phyloP scores from a whole-genome alignment of 1,140 invertebrate genomes.

The Drosophila ohnishii region DNA sequence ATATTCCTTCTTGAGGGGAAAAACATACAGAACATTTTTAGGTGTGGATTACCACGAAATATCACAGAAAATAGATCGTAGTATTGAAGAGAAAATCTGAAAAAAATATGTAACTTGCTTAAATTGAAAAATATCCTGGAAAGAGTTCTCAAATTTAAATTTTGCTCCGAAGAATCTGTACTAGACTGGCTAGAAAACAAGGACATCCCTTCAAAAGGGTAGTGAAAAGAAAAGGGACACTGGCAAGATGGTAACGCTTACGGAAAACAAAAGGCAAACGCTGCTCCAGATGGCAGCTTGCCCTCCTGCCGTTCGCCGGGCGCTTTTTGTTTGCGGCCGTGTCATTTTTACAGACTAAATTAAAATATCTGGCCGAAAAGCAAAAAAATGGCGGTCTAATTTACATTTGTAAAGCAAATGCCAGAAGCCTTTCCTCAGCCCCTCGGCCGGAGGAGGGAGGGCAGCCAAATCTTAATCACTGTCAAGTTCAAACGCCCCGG shows the following conservation, averaged over 20 bases:
- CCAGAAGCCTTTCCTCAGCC: constrained; percentile 64
- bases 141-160: neutral
- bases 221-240: constrained; percentile 21
- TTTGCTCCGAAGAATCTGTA: too few species aligned
- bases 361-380: constrained; percentile 69
- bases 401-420: constrained; percentile 80
- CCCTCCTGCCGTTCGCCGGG: constrained; percentile 33
- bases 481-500: constrained; percentile 79
- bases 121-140: neutral
- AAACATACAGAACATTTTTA: neutral
- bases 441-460: constrained; percentile 15
- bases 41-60: neutral
- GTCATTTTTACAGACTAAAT: constrained; percentile 81
- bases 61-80: neutral
- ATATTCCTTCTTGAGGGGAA: neutral
- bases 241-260: constrained; percentile 54
- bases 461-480: constrained; percentile 79
- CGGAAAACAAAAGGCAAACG: constrained; percentile 71
- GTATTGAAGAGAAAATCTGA: neutral
- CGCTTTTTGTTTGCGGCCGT: constrained; percentile 72
- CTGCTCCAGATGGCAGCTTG: constrained; percentile 22
- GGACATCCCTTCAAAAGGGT: constrained; percentile 10
- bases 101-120: neutral
- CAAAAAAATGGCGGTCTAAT: constrained; percentile 76
- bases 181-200: neutral